Base-by-base conservation (phyloP, 1,140 invertebrate species). In the Chlorops oryzae region DNA sequence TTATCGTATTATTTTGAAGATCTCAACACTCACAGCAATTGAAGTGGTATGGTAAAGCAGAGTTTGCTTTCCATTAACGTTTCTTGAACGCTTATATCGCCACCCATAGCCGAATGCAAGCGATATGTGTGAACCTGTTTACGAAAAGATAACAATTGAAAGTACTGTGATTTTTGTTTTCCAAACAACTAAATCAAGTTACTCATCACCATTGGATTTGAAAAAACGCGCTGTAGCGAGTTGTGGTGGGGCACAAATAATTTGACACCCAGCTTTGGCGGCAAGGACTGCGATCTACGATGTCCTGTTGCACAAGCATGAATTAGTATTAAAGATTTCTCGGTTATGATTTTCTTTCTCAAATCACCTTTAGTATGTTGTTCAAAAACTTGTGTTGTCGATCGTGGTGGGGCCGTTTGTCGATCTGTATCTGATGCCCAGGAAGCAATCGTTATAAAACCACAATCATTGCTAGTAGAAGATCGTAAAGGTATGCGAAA, bases 61-160 rank as follows among this genome's bases (percentile, higher is more conserved):
- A 93, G 72, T 63, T 85, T 87, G 46, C 87, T 87, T 70, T 97
- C 94, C 0, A 89, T 85, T 87, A 97, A 91, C 49, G 91, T 86
- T 75, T 98, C 93, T 61, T 94, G 86, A 3, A 95, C 90, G 47
- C 87, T 88, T 37, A 96, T 91, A 72, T 95, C 90, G 5, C 89
- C 88, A 3, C 89, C 88, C 5, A 92, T 76, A 4, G 88, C 88
- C 1, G 91, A 93, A 69, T 95, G 91, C 73, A 96, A 91, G 40
- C 90, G 81, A 63, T 93, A 96, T 1, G 92, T 92, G 55, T 63
- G 70, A 32, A 57, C 50, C 57, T 59, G 23, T 4, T 46, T 41
- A 23, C 17, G 17, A 43, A 42, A 25, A 32, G 20, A 34, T 9
- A 15, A 35, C 2, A 50, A 20, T 48, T 45, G 28, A 45, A n/a